Evolutionary conservation across 2,113 vertebrate species (phyloP).

Genomic region (Cairina moschata): DNA sequence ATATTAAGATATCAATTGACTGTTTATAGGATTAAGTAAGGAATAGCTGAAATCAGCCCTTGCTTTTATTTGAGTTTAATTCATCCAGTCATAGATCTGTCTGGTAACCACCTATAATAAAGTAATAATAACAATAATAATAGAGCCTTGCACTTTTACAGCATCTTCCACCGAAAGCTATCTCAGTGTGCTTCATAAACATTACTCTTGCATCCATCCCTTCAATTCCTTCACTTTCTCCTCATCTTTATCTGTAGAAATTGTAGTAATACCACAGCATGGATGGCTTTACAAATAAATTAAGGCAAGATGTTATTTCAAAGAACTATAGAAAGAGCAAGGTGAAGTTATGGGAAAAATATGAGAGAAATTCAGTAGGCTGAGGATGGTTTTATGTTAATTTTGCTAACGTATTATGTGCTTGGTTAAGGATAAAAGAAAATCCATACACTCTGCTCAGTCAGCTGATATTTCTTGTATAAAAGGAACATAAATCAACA

Average conservation of each 20-base stretch:
- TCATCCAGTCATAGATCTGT: constrained; percentile 54
- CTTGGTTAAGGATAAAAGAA: constrained; percentile 52
- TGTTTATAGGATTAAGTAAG: constrained; percentile 63
- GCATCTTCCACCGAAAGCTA: constrained; percentile 2
- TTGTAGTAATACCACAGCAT: not conserved
- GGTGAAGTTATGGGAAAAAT: constrained; percentile 34
- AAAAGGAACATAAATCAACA: not conserved
- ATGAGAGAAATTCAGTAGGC: not conserved
- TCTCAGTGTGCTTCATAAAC: constrained; percentile 13
- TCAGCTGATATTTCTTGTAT: constrained; percentile 1
- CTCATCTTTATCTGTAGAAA: constrained; percentile 13
- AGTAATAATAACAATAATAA: constrained; percentile 46
- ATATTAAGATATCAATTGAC: constrained; percentile 64
- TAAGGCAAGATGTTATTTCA: not conserved
- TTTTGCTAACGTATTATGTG: constrained; percentile 31
- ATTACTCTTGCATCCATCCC: constrained; percentile 5
- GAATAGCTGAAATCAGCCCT: constrained; percentile 46
- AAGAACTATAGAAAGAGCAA: not conserved
- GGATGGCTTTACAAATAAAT: constrained; percentile 15
- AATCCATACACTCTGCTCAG: constrained; percentile 34
- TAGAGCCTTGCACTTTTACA: constrained; percentile 27
- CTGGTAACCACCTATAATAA: constrained; percentile 46
- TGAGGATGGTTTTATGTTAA: not conserved
- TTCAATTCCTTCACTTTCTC: constrained; percentile 21
- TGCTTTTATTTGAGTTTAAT: constrained; percentile 66